A percentile compares a stretch with the other conserved stretches of the same genome.
phyloP scores from a whole-genome alignment of 2,113 vertebrate genomes.

The Seriola aureovittata region DNA sequence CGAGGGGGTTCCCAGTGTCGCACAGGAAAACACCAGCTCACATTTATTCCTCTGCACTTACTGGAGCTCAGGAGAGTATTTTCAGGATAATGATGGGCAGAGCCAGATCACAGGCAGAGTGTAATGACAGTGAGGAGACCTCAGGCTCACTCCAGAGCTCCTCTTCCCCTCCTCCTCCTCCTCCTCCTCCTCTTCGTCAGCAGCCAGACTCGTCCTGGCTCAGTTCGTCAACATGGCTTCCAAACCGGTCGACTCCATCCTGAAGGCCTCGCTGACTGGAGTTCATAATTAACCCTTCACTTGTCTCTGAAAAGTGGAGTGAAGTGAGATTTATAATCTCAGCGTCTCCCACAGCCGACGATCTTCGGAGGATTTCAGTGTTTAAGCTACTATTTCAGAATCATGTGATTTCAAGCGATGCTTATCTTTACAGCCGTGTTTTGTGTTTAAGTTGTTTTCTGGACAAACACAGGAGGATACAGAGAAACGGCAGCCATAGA shows the following conservation, averaged over 20 bases:
- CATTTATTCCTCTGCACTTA: slow-evolving; percentile 44
- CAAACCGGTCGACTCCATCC: slow-evolving; percentile 25
- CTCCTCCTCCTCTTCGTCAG: not conserved
- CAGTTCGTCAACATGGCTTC: slow-evolving; percentile 11
- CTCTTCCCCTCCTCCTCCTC: not conserved
- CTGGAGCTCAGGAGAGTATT: slow-evolving; percentile 34
- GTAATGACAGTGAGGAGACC: slow-evolving; percentile 58
- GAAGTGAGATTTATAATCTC: not conserved
- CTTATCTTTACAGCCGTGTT: not conserved
- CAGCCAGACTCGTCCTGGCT: slow-evolving; percentile 12
- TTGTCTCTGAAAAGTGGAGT: not conserved
- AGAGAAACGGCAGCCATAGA: too few species aligned
- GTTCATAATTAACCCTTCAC: slow-evolving; percentile 27
- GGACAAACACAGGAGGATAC: too few species aligned
- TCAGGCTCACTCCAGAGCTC: slow-evolving; percentile 27
- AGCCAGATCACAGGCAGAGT: not conserved
- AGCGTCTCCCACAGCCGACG: not conserved
- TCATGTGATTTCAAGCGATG: not conserved
- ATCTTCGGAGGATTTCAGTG: not conserved
- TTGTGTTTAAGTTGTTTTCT: not conserved
- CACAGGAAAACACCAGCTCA: not conserved
- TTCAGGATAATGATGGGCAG: slow-evolving; percentile 36
- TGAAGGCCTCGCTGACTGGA: slow-evolving; percentile 7
- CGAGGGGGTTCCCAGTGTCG: slow-evolving; percentile 9
- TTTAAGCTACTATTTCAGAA: not conserved